phyloP scores from a whole-genome alignment of 2,888 invertebrate species.

The Spialia ferax region DNA sequence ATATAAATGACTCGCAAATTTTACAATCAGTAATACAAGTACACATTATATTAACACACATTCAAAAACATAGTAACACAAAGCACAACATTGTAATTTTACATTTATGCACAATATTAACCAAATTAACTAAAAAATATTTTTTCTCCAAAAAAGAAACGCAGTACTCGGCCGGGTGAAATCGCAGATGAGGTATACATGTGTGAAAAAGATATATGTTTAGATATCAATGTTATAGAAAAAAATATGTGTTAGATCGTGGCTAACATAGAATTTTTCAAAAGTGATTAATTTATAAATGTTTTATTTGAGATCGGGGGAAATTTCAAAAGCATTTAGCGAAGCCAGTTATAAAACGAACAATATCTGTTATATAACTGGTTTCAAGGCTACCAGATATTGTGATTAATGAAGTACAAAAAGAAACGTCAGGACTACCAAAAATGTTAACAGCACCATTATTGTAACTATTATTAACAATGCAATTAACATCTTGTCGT shows the following conservation, averaged over 20 bases:
- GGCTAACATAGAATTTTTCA: conserved; percentile 81
- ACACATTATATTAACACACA: conserved; percentile 32
- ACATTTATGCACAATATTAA: conserved; percentile 68
- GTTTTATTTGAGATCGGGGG: conserved; percentile 30
- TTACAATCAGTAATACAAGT: not conserved
- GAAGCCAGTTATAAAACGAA: conserved; percentile 48
- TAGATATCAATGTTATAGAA: conserved; percentile 78
- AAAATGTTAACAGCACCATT: conserved; percentile 20
- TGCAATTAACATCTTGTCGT: conserved; percentile 70
- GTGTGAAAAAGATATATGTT: conserved; percentile 80
- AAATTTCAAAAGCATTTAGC: conserved; percentile 23
- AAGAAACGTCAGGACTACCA: not conserved
- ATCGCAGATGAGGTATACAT: conserved; percentile 90
- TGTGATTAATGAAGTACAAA: not conserved
- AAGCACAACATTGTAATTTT: not conserved
- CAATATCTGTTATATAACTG: conserved; percentile 44
- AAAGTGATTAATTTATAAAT: conserved; percentile 71
- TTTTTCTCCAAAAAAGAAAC: conserved; percentile 88
- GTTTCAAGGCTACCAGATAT: not conserved
- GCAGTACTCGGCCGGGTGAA: conserved; percentile 93
- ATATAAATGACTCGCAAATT: too few relatives aligned
- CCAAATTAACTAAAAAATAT: conserved; percentile 79
- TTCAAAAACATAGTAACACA: conserved; percentile 25
- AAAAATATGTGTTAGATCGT: conserved; percentile 68
- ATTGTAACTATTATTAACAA: conserved; percentile 44